phyloP scores from a whole-genome alignment of 2,113 vertebrate genomes.

The Erythrocercus mccallii region DNA sequence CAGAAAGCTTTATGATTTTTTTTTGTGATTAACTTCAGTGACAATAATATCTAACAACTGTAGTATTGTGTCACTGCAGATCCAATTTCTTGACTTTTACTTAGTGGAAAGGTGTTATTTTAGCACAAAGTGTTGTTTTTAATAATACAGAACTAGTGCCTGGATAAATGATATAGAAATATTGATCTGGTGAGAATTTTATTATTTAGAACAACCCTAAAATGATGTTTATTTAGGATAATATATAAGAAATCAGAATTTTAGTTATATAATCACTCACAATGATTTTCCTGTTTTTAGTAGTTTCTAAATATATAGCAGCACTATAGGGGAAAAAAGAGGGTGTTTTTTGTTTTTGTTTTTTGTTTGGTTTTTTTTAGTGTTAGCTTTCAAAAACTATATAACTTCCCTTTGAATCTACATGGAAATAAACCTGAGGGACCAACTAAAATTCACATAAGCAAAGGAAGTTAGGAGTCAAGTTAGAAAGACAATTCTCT shows the following conservation, averaged over 20 bases:
- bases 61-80: neutral
- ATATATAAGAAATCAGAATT: neutral
- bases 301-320: neutral
- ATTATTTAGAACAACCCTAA: neutral
- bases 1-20: neutral
- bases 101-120: neutral
- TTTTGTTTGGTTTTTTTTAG: neutral
- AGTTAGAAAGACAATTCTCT: neutral
- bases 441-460: conserved; percentile 28
- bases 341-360: too few relatives aligned
- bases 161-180: neutral
- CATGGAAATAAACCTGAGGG: neutral
- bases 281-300: conserved; percentile 14
- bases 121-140: neutral
- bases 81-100: neutral
- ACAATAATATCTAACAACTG: neutral
- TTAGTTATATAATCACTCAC: neutral
- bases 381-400: neutral
- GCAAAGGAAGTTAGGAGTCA: conserved; percentile 8
- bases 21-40: neutral
- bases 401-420: neutral
- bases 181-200: neutral
- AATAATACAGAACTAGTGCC: neutral
- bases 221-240: neutral
- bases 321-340: neutral